These are phyloP conservation scores for Peromyscus eremicus DNA, from an alignment of 2,797 vertebrate species.

Conservation along the genomic window DNA sequence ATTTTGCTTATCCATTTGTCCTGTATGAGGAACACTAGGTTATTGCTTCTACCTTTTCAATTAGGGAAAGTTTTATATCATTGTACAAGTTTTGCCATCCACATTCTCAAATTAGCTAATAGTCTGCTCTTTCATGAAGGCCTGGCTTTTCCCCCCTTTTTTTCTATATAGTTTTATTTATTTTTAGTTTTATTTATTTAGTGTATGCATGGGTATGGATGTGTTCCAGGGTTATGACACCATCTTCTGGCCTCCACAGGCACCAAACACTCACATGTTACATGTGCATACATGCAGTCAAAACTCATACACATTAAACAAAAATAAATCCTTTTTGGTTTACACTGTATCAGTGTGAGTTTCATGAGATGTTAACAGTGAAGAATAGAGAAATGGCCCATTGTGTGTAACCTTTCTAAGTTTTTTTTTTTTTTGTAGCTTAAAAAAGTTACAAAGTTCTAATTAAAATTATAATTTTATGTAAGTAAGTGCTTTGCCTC, in stretches of 20 bases:
- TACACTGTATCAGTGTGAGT: neutral
- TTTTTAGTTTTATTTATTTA: neutral
- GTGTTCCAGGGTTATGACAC: neutral
- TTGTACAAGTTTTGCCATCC: neutral
- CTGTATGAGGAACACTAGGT: neutral
- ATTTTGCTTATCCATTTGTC: neutral
- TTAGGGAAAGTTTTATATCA: constrained; percentile 29
- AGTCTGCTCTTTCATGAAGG: neutral
- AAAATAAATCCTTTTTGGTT: neutral
- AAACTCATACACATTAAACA: neutral
- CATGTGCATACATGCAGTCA: neutral
- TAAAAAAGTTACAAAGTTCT: neutral
- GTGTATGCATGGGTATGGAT: neutral
- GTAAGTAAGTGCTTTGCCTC: neutral
- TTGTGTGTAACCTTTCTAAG: neutral
- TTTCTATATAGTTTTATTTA: neutral
- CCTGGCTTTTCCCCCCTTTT: neutral
- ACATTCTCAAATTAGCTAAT: neutral
- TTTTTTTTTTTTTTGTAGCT: neutral
- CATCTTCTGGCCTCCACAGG: neutral
- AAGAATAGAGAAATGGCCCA: neutral
- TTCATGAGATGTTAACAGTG: neutral
- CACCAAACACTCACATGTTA: neutral
- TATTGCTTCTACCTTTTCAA: constrained; percentile 1
- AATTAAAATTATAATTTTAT: neutral